Evolutionary conservation across 2,888 invertebrate genomes (phyloP).

Genomic region (Agelastica alni): DNA sequence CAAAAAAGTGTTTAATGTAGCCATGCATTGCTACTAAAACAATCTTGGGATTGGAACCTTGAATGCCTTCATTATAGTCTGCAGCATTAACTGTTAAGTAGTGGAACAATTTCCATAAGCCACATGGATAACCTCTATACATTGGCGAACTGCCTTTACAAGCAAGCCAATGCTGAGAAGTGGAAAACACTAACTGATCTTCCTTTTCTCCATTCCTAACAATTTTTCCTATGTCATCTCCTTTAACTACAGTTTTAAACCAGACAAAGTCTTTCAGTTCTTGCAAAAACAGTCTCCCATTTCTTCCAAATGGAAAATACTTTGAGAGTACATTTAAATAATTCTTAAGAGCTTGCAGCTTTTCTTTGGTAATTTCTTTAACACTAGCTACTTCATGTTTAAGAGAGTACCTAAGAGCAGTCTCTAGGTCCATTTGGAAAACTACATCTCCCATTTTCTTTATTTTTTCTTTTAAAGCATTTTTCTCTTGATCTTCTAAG

Average conservation of each 20-base stretch:
- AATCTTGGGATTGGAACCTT: constrained; percentile 62
- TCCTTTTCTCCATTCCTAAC: constrained; percentile 59
- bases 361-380: constrained; percentile 70
- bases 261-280: constrained; percentile 64
- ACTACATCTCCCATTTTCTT: constrained; percentile 63
- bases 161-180: constrained; percentile 69
- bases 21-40: constrained; percentile 83
- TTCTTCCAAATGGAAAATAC: constrained; percentile 78
- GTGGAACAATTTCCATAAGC: constrained; percentile 94
- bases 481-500: constrained; percentile 47
- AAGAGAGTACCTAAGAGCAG: constrained; percentile 74
- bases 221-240: constrained; percentile 64
- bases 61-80: constrained; percentile 42
- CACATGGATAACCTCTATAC: constrained; percentile 89
- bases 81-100: constrained; percentile 82
- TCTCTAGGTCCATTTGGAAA: constrained; percentile 87
- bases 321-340: constrained; percentile 73
- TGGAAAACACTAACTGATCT: constrained; percentile 63
- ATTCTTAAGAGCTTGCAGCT: constrained; percentile 71
- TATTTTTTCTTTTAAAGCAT: constrained; percentile 49
- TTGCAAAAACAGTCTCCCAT: constrained; percentile 68
- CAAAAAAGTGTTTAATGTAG: constrained; percentile 91
- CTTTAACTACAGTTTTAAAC: constrained; percentile 59
- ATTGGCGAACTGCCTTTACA: constrained; percentile 79
- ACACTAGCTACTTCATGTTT: constrained; percentile 80